Evolutionary conservation across 2,888 invertebrate species (phyloP), one percentile per base, ranked within the genome.

Genomic region (Marasmarcha lunaedactyla): DNA sequence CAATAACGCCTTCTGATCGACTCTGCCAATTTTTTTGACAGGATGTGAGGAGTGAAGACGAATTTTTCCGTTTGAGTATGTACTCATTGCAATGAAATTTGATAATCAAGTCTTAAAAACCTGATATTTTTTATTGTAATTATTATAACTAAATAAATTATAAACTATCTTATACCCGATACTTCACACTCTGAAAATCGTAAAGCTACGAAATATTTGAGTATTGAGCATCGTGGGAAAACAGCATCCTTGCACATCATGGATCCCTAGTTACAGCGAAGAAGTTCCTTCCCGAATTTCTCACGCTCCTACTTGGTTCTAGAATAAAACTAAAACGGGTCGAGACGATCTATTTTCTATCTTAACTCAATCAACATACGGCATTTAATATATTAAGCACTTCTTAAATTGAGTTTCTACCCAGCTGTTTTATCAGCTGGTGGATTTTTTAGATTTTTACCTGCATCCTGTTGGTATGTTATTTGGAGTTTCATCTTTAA

Each of bases 261-360:
- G 66, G 39, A 40, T 42, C 56, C 83, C 81, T 79, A 57, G 79
- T 83, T 73, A 41, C 49, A 57, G 57, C 61, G 71, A 78, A 83
- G 79, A 77, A 72, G 73, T 78, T 77, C 69, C 69, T 74, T 78
- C 78, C 79, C 73, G 74, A 79, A 79, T 74, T 83, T 83, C 83
- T 83, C 83, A 83, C 83, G 81, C 66, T 81, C 65, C 52, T 60
- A 66, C 64, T 62, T 64, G 64, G 54, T 58, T 71, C 70, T 67
- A 67, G 43, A 66, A 65, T 61, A 64, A 66, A 67, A 65, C 63
- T 57, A 63, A 54, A 57, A 59, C 55, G 47, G 7, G 20, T 7
- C 7, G 20, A 20, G 20, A 7, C 20, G 44, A 44, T 27, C 9
- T 26, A 39, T 5, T 20, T 12, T 45, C 15, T 15, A 20, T 15